These are phyloP conservation scores for Gnathonemus echidnorhynchus DNA, from an alignment of 2,113 vertebrate genomes.

Conservation along the genomic window DNA sequence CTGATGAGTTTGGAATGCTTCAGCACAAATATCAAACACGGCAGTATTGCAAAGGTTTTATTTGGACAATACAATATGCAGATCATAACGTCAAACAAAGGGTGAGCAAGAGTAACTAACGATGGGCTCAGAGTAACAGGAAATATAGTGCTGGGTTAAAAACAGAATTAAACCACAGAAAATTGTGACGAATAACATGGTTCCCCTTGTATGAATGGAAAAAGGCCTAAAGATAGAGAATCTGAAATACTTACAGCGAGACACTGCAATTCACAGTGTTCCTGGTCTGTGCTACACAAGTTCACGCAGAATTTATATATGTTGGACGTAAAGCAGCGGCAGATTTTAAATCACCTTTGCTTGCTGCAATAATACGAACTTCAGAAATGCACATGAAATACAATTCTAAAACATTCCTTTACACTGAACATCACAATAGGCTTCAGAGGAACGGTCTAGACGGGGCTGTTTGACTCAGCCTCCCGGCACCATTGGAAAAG, in stretches of 20 bases:
- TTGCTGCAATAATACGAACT: not conserved
- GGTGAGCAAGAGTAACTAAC: not conserved
- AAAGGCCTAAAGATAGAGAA: not conserved
- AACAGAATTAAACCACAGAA: not conserved
- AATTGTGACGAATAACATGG: not conserved
- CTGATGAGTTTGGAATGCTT: not conserved
- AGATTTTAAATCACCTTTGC: not conserved
- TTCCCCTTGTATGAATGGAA: not conserved
- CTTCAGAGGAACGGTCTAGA: not conserved
- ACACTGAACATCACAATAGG: not conserved
- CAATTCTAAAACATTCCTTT: not conserved
- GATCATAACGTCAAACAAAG: not conserved
- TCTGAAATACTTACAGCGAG: not conserved
- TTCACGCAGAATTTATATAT: not conserved
- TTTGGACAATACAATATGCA: not conserved
- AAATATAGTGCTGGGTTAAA: not conserved
- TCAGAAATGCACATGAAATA: not conserved
- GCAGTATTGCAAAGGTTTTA: not conserved
- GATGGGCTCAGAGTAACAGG: not conserved
- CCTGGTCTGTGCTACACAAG: not conserved
- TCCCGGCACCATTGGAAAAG: not conserved
- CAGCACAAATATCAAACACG: not conserved
- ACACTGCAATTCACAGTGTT: not conserved
- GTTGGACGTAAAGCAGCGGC: not conserved
- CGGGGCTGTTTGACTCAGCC: not conserved